Evolutionary conservation across 2,113 vertebrate species (phyloP), one percentile per base, ranked within the genome.

Genomic region (Rhinolophus sinicus): DNA sequence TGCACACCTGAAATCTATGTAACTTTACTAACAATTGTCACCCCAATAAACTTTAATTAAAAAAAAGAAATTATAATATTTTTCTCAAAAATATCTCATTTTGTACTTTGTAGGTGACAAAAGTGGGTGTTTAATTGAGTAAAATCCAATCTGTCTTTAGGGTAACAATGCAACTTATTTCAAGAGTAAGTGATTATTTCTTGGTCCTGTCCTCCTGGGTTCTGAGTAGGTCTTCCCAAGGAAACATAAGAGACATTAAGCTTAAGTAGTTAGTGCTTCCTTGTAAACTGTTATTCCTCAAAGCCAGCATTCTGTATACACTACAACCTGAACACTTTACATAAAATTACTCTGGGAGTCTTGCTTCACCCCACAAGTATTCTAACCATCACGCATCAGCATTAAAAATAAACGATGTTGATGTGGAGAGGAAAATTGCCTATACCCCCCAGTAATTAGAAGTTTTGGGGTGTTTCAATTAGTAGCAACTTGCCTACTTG

Each of bases 131-230:
- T 86, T 54, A 67, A 21, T 62, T 95, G 16, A 84, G 73, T 18
- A 92, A 10, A 88, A 78, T 44, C 50, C 64, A 93, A 73, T 91
- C 16, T 33, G 73, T 90, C 30, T 85, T 69, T 86, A 93, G 13
- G 13, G 8, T 87, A 84, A 86, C 21, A 64, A 14, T 47, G 24
- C 21, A 96, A 40, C 38, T 80, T 67, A 30, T 58, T 94, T 93
- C 47, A 69, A 72, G 50, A 90, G 16, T 75, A 80, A 69, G 11
- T 92, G 35, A 64, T 5, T 93, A 26, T 40, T 90, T 88, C 9
- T 72, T 85, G 21, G n/a, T 81, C 54, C 13, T 62, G 2, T 28
- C 8, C 14, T 89, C 30, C 50, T 70, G 35, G 16, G 3, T 60
- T 88, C 64, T 24, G 72, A 88, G 28, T 33, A 70, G 18, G 2